Evolutionary conservation across 2,888 invertebrate species (phyloP).

Genomic region (Tiphia femorata): DNA sequence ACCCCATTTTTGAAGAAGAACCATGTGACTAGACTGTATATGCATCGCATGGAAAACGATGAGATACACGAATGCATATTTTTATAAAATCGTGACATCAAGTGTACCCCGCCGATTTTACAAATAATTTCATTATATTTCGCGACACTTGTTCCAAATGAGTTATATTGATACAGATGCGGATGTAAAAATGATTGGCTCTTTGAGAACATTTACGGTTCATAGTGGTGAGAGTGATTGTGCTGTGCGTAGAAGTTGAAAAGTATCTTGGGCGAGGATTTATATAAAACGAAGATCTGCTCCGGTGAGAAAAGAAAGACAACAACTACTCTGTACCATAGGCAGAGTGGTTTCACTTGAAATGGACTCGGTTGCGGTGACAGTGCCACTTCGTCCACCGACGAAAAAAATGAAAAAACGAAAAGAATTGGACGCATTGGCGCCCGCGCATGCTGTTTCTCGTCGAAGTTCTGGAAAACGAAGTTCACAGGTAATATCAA

Average conservation of each 20-base stretch:
- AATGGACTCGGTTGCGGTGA: slow-evolving; percentile 77
- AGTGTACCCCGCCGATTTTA: too few relatives aligned
- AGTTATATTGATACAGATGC: too few relatives aligned
- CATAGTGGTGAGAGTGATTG: neutral
- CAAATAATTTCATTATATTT: too few relatives aligned
- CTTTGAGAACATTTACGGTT: neutral
- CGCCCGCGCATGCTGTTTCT: slow-evolving; percentile 70
- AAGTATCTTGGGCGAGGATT: too few relatives aligned
- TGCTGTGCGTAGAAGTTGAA: neutral
- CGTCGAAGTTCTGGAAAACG: slow-evolving; percentile 65
- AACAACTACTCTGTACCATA: too few relatives aligned
- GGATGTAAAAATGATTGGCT: neutral
- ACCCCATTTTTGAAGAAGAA: too few relatives aligned
- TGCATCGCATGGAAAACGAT: too few relatives aligned
- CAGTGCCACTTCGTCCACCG: slow-evolving; percentile 73
- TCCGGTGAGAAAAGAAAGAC: neutral
- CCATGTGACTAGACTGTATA: too few relatives aligned
- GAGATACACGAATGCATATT: too few relatives aligned
- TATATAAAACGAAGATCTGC: too few relatives aligned
- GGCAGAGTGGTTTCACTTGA: slow-evolving; percentile 54
- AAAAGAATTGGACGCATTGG: slow-evolving; percentile 81
- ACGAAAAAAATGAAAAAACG: slow-evolving; percentile 84
- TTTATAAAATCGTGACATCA: too few relatives aligned
- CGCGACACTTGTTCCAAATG: too few relatives aligned
- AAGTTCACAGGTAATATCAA: slow-evolving; percentile 63